Evolutionary conservation across 2,888 invertebrate species (phyloP), one percentile per base, ranked within the genome.

Genomic region (Omphaloscelis lunosa): DNA sequence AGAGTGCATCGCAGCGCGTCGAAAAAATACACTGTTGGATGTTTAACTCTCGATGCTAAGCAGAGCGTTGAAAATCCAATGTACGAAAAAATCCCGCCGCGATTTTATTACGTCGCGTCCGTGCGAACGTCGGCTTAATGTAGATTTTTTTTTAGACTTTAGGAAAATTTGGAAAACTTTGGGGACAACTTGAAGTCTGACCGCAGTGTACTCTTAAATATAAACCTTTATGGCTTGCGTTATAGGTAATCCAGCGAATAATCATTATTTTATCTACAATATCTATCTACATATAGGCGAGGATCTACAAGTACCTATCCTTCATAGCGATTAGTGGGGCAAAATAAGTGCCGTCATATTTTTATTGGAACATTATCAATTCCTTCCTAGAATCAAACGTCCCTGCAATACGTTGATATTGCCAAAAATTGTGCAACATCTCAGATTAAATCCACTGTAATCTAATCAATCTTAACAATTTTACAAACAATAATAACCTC

Each of bases 381-480:
- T 48, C 2, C 20, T 34, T 34, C 11, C 1, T 15, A 7, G 45
- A 69, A 61, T 23, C 0, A 51, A 67, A 41, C 23, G 8, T 0
- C 2, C 7, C 9, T 11, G 23, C 9, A 48, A n/a, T 15, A 61
- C 8, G 12, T 59, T 23, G n/a, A 6, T 12, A 27, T 34, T 20
- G 15, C 59, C 51, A 53, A 79, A 73, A 29, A 34, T 75, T 17
- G 7, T 41, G 56, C 39, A 66, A 66, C 2, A 23, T n/a, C 4
- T 58, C 5, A 75, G 67, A 61, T n/a, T 29, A 45, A 83, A 83
- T 73, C 80, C 27, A 17, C 7, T 7, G 0, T 1, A 56, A 82
- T 80, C 71, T 63, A 4, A 61, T 61, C 48, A 80, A 75, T 84
- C 74, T 12, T 34, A 58, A 12, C 20, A 4, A 7, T 27, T 80